phyloP scores from a whole-genome alignment of 1,140 invertebrate species.

The Hylyphantes graminicola region DNA sequence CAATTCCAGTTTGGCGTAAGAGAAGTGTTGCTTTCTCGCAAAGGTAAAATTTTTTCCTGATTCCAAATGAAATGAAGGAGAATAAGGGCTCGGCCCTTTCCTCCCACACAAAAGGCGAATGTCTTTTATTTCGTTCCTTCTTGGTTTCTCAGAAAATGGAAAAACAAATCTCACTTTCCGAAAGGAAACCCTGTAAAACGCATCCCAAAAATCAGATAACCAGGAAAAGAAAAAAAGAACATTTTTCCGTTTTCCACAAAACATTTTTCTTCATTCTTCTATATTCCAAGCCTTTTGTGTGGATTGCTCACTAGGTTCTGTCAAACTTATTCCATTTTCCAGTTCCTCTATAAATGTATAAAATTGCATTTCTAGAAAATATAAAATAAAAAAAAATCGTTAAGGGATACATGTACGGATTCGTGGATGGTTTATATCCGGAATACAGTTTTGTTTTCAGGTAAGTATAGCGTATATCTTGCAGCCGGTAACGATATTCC shows the following conservation, averaged over 20 bases:
- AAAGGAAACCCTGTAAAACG: slow-evolving; percentile 57
- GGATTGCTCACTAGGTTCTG: slow-evolving; percentile 35
- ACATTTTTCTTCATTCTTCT: slow-evolving; percentile 22
- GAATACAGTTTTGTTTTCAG: slow-evolving; percentile 50
- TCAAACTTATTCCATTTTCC: slow-evolving; percentile 59
- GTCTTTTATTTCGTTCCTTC: slow-evolving; percentile 47
- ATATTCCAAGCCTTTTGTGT: slow-evolving; percentile 12
- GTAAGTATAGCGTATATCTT: slow-evolving; percentile 55
- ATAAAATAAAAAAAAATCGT: neutral
- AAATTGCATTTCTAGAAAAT: neutral
- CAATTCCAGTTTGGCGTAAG: too few species aligned
- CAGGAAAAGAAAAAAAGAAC: slow-evolving; percentile 1
- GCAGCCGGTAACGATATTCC: slow-evolving; percentile 52
- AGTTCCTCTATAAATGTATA: slow-evolving; percentile 46
- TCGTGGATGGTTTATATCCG: neutral
- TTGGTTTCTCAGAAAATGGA: slow-evolving; percentile 43
- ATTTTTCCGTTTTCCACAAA: slow-evolving; percentile 12
- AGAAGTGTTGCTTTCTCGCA: too few species aligned
- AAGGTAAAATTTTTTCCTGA: too few species aligned
- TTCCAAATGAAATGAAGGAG: too few species aligned
- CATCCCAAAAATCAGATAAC: slow-evolving; percentile 57
- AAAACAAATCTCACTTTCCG: slow-evolving; percentile 46
- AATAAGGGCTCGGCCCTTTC: too few species aligned
- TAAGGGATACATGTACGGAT: neutral
- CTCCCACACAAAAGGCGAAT: neutral